A percentile compares a stretch with the other conserved stretches of the same genome.
These are phyloP conservation scores for Lateolabrax maculatus DNA, from an alignment of 2,797 vertebrate species.

Conservation along the genomic window DNA sequence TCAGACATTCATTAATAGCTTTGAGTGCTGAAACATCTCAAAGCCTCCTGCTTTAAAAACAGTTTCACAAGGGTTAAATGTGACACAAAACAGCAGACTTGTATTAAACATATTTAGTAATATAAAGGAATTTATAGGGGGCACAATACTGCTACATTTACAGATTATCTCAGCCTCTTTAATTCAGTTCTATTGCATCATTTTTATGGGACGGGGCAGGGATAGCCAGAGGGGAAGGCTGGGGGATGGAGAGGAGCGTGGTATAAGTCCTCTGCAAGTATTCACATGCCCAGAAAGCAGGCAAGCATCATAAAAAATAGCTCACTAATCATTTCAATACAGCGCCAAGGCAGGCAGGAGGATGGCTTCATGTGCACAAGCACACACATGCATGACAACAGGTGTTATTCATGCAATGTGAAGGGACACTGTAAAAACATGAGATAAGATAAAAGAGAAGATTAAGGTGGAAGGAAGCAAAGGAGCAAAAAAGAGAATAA, in stretches of 20 bases:
- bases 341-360: conserved; percentile 45
- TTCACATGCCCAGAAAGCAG: conserved; percentile 77
- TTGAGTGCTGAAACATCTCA: background rate
- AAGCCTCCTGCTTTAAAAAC: conserved; percentile 16
- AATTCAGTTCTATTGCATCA: conserved; percentile 75
- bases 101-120: conserved; percentile 56
- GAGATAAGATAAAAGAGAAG: conserved; percentile 24
- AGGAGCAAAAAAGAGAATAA: conserved; percentile 20
- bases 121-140: conserved; percentile 70
- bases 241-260: conserved; percentile 68
- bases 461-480: conserved; percentile 6
- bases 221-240: conserved; percentile 72
- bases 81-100: conserved; percentile 57
- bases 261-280: conserved; percentile 73
- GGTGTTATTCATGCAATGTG: conserved; percentile 58
- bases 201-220: conserved; percentile 73
- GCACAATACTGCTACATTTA: conserved; percentile 63
- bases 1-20: background rate
- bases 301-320: conserved; percentile 78
- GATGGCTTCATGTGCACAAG: conserved; percentile 59
- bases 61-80: conserved; percentile 41
- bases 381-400: conserved; percentile 64
- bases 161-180: conserved; percentile 74
- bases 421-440: conserved; percentile 33
- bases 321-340: conserved; percentile 84